Evolutionary conservation across 2,888 invertebrate species (phyloP).

Genomic region (Andrena praecox): DNA sequence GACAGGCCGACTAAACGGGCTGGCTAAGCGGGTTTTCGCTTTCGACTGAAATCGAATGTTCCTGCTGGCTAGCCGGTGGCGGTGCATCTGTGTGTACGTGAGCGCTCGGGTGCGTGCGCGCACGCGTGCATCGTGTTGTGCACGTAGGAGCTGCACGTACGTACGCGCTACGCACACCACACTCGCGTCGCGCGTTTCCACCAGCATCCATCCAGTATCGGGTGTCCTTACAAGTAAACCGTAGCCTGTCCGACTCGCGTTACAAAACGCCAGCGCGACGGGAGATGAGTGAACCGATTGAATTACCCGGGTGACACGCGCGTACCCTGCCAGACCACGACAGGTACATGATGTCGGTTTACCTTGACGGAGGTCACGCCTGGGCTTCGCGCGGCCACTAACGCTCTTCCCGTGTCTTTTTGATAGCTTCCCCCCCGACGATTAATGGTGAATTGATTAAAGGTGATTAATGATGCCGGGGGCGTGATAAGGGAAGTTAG

Average conservation of each 20-base stretch:
- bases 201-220: slow-evolving; percentile 50
- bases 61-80: slow-evolving; percentile 49
- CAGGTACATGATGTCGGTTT: slow-evolving; percentile 34
- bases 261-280: slow-evolving; percentile 59
- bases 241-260: slow-evolving; percentile 48
- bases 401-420: neutral
- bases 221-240: slow-evolving; percentile 52
- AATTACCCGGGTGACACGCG: slow-evolving; percentile 59
- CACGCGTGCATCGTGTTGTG: slow-evolving; percentile 32
- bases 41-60: slow-evolving; percentile 80
- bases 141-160: neutral
- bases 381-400: neutral
- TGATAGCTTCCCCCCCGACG: too few species aligned
- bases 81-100: slow-evolving; percentile 23
- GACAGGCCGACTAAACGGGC: slow-evolving; percentile 44
- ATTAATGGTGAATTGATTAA: too few species aligned
- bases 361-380: slow-evolving; percentile 24
- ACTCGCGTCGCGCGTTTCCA: slow-evolving; percentile 26
- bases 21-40: slow-evolving; percentile 76
- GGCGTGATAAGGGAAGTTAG: too few species aligned
- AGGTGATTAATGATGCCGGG: too few species aligned
- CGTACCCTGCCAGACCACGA: slow-evolving; percentile 25
- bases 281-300: slow-evolving; percentile 57
- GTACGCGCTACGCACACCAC: slow-evolving; percentile 13
- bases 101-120: slow-evolving; percentile 49